Conservation (phyloP, 2,797 vertebrate genomes). For the Sandelia bainsii region DNA sequence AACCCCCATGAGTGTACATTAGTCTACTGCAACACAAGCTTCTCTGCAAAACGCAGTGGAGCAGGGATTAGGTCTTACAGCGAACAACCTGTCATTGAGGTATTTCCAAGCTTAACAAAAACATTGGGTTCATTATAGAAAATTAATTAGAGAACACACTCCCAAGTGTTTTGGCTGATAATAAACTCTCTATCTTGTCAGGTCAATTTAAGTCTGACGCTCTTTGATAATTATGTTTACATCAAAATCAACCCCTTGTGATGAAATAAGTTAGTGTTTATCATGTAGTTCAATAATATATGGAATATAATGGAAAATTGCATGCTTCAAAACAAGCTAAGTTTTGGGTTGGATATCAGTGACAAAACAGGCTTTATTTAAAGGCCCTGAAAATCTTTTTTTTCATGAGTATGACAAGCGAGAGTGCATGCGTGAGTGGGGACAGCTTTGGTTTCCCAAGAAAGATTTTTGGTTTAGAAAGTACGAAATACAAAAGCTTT, state of each 20-base stretch:
- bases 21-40: slow-evolving; percentile 1
- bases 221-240: slow-evolving; percentile 85
- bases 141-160: slow-evolving; percentile 87
- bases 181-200: slow-evolving; percentile 85
- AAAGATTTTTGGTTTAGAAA: background rate
- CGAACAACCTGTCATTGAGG: slow-evolving; percentile 83
- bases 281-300: slow-evolving; percentile 43
- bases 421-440: too few relatives aligned
- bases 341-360: background rate
- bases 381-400: background rate
- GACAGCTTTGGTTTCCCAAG: too few relatives aligned
- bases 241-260: slow-evolving; percentile 81
- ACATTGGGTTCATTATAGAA: slow-evolving; percentile 84
- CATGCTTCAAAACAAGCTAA: background rate
- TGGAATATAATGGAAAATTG: slow-evolving; percentile 23
- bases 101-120: slow-evolving; percentile 83
- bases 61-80: slow-evolving; percentile 59
- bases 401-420: too few relatives aligned
- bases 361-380: background rate
- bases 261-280: slow-evolving; percentile 64
- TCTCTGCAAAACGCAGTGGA: slow-evolving; percentile 61
- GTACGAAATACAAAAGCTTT: too few relatives aligned
- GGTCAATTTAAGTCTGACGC: slow-evolving; percentile 79
- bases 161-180: slow-evolving; percentile 86
- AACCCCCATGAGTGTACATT: slow-evolving; percentile 1